Evolutionary conservation across 2,113 vertebrate genomes (phyloP).

Genomic region (Dipodomys spectabilis): DNA sequence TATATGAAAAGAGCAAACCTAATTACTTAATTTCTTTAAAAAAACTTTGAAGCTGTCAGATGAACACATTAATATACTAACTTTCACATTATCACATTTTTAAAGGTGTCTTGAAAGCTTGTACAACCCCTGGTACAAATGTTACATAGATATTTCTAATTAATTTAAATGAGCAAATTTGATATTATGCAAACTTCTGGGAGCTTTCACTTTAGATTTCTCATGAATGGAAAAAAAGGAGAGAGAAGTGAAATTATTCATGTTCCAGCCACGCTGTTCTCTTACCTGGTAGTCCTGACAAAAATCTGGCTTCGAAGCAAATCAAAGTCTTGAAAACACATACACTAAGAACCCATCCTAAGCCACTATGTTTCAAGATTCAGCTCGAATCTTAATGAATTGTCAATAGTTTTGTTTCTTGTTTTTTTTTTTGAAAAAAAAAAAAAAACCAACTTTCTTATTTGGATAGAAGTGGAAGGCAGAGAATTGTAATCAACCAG

Average conservation of each 20-base stretch:
- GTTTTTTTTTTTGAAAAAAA: background rate
- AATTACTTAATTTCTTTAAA: conserved; percentile 55
- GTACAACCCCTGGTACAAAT: conserved; percentile 6
- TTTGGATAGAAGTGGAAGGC: background rate
- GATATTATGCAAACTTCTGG: background rate
- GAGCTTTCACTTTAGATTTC: background rate
- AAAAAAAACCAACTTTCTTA: no score
- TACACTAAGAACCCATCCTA: background rate
- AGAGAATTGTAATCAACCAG: background rate
- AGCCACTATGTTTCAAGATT: background rate
- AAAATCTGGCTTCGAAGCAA: conserved; percentile 22
- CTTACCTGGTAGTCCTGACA: background rate
- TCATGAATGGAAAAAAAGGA: background rate
- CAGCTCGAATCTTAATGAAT: background rate
- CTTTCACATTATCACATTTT: conserved; percentile 51
- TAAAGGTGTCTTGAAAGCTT: conserved; percentile 64
- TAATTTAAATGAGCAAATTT: conserved; percentile 28
- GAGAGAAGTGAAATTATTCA: background rate
- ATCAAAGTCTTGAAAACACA: background rate
- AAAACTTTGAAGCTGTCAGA: conserved; percentile 37
- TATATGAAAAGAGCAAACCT: conserved; percentile 32
- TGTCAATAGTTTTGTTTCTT: background rate
- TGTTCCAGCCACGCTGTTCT: background rate
- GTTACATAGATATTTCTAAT: conserved; percentile 31
- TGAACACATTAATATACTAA: conserved; percentile 57